Conservation (phyloP, 2,113 vertebrate genomes). For the Ramphastos sulfuratus region DNA sequence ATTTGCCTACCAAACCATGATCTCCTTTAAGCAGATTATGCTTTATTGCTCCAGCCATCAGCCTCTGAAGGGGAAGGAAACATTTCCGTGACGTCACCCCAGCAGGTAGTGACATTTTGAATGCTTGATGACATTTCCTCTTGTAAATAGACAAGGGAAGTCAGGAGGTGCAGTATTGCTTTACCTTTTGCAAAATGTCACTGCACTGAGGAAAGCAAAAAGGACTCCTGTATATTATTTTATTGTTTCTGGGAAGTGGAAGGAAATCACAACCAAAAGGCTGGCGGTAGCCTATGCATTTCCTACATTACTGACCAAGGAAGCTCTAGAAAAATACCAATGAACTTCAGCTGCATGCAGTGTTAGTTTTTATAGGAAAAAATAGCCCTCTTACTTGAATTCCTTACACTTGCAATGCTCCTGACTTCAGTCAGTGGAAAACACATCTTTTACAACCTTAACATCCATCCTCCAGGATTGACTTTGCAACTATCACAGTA, state of each 20-base stretch:
- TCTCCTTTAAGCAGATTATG: conserved; percentile 57
- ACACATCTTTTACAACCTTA: not conserved
- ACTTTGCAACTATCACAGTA: no score
- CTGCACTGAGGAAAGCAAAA: conserved; percentile 27
- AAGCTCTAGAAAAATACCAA: conserved; percentile 29
- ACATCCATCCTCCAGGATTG: not conserved
- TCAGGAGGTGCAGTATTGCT: conserved; percentile 54
- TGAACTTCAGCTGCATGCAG: not conserved
- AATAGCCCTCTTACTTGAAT: conserved; percentile 29
- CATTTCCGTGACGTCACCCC: conserved; percentile 48
- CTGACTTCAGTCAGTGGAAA: not conserved
- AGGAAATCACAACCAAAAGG: conserved; percentile 23
- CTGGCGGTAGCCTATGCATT: not conserved
- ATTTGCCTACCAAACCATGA: conserved; percentile 48
- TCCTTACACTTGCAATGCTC: not conserved
- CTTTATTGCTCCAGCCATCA: conserved; percentile 25
- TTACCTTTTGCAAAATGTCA: conserved; percentile 74
- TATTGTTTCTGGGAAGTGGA: conserved; percentile 37
- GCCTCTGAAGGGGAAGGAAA: conserved; percentile 7
- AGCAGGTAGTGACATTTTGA: conserved; percentile 73
- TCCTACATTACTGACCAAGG: not conserved
- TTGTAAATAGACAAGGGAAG: conserved; percentile 71
- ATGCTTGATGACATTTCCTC: conserved; percentile 75
- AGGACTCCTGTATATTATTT: conserved; percentile 23
- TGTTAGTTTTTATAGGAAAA: conserved; percentile 32